Conservation (phyloP, 2,888 invertebrate genomes). For the Capitulum mitella region DNA sequence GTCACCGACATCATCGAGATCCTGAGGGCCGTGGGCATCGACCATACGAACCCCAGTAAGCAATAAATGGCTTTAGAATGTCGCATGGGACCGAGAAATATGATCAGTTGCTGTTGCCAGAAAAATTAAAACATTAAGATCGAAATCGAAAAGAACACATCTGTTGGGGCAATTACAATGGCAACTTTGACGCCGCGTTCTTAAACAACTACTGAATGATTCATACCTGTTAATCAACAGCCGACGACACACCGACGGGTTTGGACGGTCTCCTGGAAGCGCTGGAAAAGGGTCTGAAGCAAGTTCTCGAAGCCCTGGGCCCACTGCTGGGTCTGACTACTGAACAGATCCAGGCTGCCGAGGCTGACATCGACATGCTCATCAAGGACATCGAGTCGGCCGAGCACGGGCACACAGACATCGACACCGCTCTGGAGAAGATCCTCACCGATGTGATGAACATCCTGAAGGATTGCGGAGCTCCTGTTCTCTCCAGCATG, state of each 20-base stretch:
- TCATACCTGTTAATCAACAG: neutral
- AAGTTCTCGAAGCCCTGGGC: neutral
- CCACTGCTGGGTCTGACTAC: neutral
- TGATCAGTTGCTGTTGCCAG: too few species aligned
- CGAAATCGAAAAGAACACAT: too few species aligned
- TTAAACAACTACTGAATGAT: too few species aligned
- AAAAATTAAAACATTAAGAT: too few species aligned
- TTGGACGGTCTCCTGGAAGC: neutral
- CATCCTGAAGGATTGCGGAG: conserved; percentile 2
- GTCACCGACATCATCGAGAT: neutral
- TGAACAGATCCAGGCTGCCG: neutral
- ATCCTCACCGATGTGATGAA: neutral
- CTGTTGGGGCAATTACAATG: too few species aligned
- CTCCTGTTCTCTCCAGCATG: neutral
- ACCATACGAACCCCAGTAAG: too few species aligned
- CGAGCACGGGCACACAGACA: neutral
- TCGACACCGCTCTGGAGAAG: neutral
- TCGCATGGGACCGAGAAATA: too few species aligned
- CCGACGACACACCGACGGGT: neutral
- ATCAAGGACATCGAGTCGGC: conserved; percentile 2
- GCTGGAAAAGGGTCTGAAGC: neutral
- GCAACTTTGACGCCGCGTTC: too few species aligned
- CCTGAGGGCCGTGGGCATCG: neutral
- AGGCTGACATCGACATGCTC: neutral
- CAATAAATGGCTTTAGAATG: too few species aligned